A percentile compares a stretch with the other conserved stretches of the same genome.
Conservation (phyloP, 2,113 vertebrate genomes). For the Cololabis saira region DNA sequence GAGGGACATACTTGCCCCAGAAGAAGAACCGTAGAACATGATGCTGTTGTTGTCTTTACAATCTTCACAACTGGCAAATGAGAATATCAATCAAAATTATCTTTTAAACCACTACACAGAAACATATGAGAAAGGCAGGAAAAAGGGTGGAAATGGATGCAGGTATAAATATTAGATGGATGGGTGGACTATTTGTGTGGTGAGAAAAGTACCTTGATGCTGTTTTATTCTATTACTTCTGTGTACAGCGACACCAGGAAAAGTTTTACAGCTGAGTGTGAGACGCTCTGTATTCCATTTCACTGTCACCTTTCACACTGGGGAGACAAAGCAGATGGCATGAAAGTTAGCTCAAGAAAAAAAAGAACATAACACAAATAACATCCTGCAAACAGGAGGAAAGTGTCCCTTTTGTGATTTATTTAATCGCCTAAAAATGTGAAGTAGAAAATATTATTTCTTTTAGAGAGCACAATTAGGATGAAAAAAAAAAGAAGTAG, state of each 20-base stretch:
- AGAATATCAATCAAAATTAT: not conserved
- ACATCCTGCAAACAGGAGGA: no score
- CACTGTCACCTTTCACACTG: conserved; percentile 49
- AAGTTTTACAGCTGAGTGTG: conserved; percentile 27
- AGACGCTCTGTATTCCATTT: conserved; percentile 35
- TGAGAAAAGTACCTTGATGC: conserved; percentile 58
- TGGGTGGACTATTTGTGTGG: no score
- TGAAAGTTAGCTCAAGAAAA: not conserved
- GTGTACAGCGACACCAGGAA: conserved; percentile 31
- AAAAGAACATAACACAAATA: not conserved
- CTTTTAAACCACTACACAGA: not conserved
- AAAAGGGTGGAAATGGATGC: not conserved
- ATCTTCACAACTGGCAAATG: conserved; percentile 54
- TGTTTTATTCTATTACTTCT: conserved; percentile 12
- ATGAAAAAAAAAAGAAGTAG: no score
- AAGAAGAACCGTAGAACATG: conserved; percentile 94
- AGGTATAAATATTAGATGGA: no score
- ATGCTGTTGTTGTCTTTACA: conserved; percentile 51
- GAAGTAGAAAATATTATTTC: no score
- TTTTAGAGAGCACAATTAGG: no score
- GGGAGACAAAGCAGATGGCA: not conserved
- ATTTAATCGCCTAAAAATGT: no score
- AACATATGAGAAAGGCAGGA: not conserved
- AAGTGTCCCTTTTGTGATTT: no score
- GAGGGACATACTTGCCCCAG: conserved; percentile 88